Percentiles rank a stretch among this genome's conserved stretches.
Conservation (phyloP, 1,140 invertebrate genomes). For the Caerostris extrusa region DNA sequence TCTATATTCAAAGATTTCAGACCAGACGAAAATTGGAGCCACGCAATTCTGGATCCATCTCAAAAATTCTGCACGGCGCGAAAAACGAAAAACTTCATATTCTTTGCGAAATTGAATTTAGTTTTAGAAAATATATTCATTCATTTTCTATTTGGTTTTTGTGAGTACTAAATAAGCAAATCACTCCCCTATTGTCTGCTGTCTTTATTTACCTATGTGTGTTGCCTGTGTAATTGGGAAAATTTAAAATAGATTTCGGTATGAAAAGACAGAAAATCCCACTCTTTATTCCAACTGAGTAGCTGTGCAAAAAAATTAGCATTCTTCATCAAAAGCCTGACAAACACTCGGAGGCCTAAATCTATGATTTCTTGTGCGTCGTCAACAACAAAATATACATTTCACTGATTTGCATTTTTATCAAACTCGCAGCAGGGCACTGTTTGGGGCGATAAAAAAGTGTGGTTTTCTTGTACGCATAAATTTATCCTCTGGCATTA, state of each 20-base stretch:
- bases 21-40: not conserved
- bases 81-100: not conserved
- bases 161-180: not conserved
- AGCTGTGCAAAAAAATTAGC: not conserved
- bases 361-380: not conserved
- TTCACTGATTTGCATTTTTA: constrained; percentile 57
- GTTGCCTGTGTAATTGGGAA: not conserved
- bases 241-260: not conserved
- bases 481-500: not conserved
- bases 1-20: constrained; percentile 29
- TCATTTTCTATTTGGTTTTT: constrained; percentile 4
- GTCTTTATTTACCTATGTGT: not conserved
- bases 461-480: not conserved
- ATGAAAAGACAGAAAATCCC: not conserved
- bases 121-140: constrained; percentile 18
- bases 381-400: constrained; percentile 42
- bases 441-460: constrained; percentile 43
- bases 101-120: constrained; percentile 23
- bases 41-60: not conserved
- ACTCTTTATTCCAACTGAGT: constrained; percentile 20
- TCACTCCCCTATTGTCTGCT: not conserved
- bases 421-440: constrained; percentile 25
- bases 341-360: not conserved
- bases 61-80: not conserved
- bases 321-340: constrained; percentile 33